These are phyloP conservation scores for Condylura cristata DNA, from an alignment of 2,113 vertebrate species.

Conservation along the genomic window DNA sequence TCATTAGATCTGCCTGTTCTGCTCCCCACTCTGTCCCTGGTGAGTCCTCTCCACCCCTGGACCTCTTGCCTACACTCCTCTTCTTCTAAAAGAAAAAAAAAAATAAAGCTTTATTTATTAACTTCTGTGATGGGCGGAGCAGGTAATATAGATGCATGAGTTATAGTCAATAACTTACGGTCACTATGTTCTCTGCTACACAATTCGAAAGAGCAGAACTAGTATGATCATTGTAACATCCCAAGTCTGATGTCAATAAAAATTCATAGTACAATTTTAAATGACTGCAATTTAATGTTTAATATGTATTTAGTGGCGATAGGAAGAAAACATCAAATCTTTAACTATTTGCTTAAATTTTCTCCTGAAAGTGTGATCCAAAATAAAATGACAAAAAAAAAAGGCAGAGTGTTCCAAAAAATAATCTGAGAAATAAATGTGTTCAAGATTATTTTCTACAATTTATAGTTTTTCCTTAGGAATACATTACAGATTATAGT, in stretches of 20 bases:
- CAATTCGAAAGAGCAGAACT: not conserved
- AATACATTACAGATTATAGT: conserved; percentile 14
- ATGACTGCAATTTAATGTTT: not conserved
- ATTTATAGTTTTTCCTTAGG: not conserved
- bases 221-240: not conserved
- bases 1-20: no score
- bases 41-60: no score
- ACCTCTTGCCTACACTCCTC: no score
- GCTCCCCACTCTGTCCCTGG: no score
- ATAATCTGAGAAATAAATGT: not conserved
- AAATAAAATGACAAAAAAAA: conserved; percentile 18
- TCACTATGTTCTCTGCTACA: not conserved
- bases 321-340: not conserved
- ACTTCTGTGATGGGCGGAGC: not conserved
- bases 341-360: not conserved
- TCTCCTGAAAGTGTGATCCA: not conserved
- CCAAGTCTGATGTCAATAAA: not conserved
- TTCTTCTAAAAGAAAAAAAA: no score
- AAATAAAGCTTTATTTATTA: not conserved
- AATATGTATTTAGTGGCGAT: not conserved
- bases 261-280: not conserved
- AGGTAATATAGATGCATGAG: not conserved
- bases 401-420: not conserved
- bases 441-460: conserved; percentile 26
- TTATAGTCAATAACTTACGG: not conserved